These are phyloP conservation scores for Colius striatus DNA, from an alignment of 2,113 vertebrate genomes.

Conservation along the genomic window DNA sequence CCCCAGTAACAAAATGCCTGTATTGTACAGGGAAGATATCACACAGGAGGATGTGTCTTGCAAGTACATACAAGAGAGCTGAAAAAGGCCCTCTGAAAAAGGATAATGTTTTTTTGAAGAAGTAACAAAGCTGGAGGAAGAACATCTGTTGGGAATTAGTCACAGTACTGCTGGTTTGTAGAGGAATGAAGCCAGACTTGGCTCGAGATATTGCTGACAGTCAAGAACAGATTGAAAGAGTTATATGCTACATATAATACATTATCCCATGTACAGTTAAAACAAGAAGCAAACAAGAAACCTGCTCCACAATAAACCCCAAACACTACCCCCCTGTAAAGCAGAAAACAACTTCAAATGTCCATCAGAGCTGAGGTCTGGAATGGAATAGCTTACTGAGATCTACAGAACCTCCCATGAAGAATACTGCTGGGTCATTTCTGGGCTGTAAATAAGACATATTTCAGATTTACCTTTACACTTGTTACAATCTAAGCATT, in stretches of 20 bases:
- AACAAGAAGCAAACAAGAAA: neutral
- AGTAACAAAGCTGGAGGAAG: neutral
- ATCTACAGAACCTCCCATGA: neutral
- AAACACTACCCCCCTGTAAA: rapidly evolving
- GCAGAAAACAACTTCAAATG: too few species aligned
- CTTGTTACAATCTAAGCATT: neutral
- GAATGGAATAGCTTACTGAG: neutral
- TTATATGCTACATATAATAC: neutral
- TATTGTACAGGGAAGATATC: neutral
- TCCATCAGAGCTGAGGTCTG: neutral
- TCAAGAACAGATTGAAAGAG: neutral
- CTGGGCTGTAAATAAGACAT: neutral
- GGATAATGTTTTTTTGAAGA: neutral
- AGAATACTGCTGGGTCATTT: neutral
- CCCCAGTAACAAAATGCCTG: neutral
- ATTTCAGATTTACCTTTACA: neutral
- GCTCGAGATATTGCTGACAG: rapidly evolving
- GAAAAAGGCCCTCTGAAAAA: neutral
- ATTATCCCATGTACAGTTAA: neutral
- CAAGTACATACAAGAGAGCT: too few species aligned
- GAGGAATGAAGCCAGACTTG: neutral
- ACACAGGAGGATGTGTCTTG: neutral
- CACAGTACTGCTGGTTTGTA: neutral
- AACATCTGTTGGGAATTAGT: neutral
- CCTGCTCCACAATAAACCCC: rapidly evolving